Conservation (phyloP, 2,797 vertebrate species). For the Sebastes steindachneri region DNA sequence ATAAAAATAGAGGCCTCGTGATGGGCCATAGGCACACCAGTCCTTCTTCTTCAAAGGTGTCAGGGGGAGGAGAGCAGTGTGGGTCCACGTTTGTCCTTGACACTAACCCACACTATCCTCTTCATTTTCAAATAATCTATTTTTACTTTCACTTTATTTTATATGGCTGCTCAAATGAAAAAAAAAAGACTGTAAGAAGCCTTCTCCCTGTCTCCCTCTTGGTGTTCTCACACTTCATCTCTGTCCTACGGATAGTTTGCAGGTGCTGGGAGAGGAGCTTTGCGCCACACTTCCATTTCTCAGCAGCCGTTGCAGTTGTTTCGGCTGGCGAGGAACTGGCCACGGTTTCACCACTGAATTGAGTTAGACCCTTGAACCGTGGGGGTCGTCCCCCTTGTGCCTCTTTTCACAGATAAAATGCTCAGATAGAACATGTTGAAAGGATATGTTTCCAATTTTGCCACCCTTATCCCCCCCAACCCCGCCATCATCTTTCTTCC, state of each 20-base stretch:
- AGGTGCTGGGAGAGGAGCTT: constrained; percentile 46
- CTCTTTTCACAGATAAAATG: constrained; percentile 79
- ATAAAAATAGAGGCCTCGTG: constrained; percentile 74
- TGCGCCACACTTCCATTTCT: neutral
- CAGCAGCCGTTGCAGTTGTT: constrained; percentile 12
- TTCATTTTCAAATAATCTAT: constrained; percentile 1
- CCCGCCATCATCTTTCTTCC: constrained; percentile 66
- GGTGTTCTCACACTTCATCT: neutral
- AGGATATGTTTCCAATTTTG: constrained; percentile 86
- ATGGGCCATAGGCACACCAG: constrained; percentile 52
- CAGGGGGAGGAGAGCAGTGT: neutral
- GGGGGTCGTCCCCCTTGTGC: constrained; percentile 52
- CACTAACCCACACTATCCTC: neutral
- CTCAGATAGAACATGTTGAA: constrained; percentile 83
- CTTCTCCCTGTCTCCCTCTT: neutral
- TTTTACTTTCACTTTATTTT: neutral
- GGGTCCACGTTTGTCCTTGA: neutral
- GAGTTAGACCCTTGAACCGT: constrained; percentile 67
- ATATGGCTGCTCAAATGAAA: neutral
- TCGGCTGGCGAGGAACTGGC: constrained; percentile 13
- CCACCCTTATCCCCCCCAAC: constrained; percentile 70
- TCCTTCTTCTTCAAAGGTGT: constrained; percentile 60
- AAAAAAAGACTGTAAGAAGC: neutral
- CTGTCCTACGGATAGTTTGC: constrained; percentile 28
- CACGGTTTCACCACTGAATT: constrained; percentile 44